Percentiles rank a stretch among this genome's conserved stretches.
Evolutionary conservation across 2,797 vertebrate genomes (phyloP).

Genomic region (Podarcis siculus): DNA sequence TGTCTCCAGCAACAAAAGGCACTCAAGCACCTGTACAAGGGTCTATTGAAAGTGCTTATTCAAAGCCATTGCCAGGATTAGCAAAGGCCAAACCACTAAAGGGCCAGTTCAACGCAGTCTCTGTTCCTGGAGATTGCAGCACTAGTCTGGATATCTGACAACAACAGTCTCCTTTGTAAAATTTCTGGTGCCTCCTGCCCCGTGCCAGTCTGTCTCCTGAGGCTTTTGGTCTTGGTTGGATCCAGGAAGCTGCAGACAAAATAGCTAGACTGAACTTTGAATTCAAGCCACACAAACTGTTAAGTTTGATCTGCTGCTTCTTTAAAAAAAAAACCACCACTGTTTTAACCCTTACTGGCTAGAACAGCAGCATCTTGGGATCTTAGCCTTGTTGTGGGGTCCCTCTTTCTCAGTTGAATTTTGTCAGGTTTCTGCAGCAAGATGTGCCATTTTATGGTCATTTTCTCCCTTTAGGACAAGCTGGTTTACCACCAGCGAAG

Average conservation of each 20-base stretch:
- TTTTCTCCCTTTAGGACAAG: constrained; percentile 83
- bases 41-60: neutral
- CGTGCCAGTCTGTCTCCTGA: rapidly evolving
- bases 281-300: neutral
- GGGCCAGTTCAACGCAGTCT: constrained; percentile 1
- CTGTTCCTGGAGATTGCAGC: neutral
- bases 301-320: neutral
- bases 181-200: neutral
- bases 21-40: constrained; percentile 23
- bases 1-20: constrained; percentile 9
- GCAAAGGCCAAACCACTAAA: constrained; percentile 12
- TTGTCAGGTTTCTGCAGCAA: rapidly evolving
- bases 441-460: neutral
- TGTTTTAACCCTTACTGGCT: neutral
- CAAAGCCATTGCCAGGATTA: constrained; percentile 27
- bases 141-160: neutral
- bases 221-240: neutral
- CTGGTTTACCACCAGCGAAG: constrained; percentile 87
- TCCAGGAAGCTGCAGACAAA: neutral
- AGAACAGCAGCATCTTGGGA: rapidly evolving
- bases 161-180: neutral
- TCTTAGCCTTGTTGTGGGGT: rapidly evolving
- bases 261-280: neutral
- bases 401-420: neutral
- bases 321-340: neutral